A percentile compares a stretch with the other conserved stretches of the same genome.
Evolutionary conservation across 2,797 vertebrate genomes (phyloP).

Genomic region (Margarornis squamiger): DNA sequence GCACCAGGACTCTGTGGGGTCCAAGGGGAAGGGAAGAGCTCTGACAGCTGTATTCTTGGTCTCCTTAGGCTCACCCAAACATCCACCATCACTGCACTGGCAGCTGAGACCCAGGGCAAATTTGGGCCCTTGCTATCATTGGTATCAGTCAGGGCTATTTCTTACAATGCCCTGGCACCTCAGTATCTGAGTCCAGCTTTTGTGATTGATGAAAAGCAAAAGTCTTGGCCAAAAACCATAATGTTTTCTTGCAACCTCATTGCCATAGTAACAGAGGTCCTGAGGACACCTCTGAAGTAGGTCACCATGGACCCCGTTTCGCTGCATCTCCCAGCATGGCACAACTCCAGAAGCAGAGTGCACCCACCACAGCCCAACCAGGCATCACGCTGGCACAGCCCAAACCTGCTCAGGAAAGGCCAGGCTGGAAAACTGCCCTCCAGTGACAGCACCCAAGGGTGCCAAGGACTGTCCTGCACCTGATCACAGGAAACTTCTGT

Average conservation of each 20-base stretch:
- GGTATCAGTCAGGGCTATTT: background rate
- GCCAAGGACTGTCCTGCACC: background rate
- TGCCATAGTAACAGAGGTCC: conserved; percentile 32
- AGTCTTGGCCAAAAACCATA: conserved; percentile 8
- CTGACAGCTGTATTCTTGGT: fast-evolving
- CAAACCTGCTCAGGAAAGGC: background rate
- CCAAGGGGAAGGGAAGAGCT: background rate
- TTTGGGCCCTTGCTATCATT: background rate
- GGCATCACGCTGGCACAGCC: fast-evolving
- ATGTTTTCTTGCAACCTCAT: conserved; percentile 13
- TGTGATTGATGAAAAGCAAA: conserved; percentile 21
- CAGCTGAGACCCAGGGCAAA: background rate
- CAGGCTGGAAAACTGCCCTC: background rate
- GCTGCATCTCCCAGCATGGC: background rate
- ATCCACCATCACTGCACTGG: fast-evolving
- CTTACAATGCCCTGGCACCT: background rate
- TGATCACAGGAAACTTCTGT: background rate
- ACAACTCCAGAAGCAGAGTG: background rate
- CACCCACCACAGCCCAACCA: background rate
- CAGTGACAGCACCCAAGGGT: background rate
- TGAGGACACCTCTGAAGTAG: conserved; percentile 40
- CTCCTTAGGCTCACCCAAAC: background rate
- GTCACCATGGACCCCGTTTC: background rate
- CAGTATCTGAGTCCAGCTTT: background rate
- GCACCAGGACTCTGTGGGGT: background rate